These are phyloP conservation scores for Andrena camellia DNA, from an alignment of 2,888 invertebrate species.

Conservation along the genomic window DNA sequence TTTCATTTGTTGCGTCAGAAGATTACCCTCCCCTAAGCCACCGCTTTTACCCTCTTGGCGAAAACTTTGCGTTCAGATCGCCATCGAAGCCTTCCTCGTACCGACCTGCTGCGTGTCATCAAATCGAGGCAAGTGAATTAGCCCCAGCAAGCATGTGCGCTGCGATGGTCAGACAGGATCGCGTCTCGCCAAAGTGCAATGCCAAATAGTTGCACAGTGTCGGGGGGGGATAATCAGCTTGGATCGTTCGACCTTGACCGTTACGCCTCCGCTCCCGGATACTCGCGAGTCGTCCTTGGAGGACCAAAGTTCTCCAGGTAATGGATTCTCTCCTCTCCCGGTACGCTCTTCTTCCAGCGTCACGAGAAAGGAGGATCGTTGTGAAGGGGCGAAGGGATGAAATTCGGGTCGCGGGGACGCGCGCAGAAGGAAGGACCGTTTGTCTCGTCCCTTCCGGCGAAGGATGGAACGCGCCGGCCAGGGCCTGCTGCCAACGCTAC, in stretches of 20 bases:
- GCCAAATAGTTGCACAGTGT: constrained; percentile 57
- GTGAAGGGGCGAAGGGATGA: background rate
- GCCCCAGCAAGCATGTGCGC: background rate
- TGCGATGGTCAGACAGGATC: background rate
- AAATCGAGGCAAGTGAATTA: background rate
- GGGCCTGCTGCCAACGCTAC: constrained; percentile 47
- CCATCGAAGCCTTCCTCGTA: too few relatives aligned
- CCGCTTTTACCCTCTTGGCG: background rate
- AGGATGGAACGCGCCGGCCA: constrained; percentile 24
- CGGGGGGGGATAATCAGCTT: constrained; percentile 50
- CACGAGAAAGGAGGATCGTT: too few relatives aligned
- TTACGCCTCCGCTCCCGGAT: constrained; percentile 20
- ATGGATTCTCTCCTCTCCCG: constrained; percentile 10
- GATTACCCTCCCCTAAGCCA: background rate
- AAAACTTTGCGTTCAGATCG: background rate
- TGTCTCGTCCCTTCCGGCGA: background rate
- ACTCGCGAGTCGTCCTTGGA: constrained; percentile 33
- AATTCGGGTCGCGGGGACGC: background rate
- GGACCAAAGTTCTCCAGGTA: constrained; percentile 21
- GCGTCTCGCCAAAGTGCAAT: constrained; percentile 44
- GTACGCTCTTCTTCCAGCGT: too few relatives aligned
- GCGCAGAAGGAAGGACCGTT: constrained; percentile 8
- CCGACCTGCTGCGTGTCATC: too few relatives aligned
- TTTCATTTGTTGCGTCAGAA: background rate
- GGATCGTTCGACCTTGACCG: constrained; percentile 56